A percentile compares a stretch with the other conserved stretches of the same genome.
phyloP scores from a whole-genome alignment of 2,797 vertebrate species.

The Pteropus rufus region DNA sequence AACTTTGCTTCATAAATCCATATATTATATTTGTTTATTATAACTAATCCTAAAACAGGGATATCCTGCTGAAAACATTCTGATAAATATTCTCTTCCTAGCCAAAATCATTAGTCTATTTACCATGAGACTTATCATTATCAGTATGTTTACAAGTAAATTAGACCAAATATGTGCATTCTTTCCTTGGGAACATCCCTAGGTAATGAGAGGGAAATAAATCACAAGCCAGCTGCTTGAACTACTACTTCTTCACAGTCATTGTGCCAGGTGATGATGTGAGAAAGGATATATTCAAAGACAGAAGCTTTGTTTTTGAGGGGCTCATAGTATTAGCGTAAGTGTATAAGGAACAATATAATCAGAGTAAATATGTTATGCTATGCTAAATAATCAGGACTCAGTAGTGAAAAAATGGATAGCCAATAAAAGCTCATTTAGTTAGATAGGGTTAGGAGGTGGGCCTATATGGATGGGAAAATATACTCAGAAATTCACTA shows the following conservation, averaged over 20 bases:
- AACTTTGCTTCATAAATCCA: conserved; percentile 17
- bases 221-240: not conserved
- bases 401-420: not conserved
- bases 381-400: not conserved
- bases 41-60: not conserved
- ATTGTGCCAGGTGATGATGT: not conserved
- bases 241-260: not conserved
- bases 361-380: not conserved
- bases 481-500: not conserved
- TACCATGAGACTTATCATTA: not conserved
- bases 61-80: not conserved
- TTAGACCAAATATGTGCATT: not conserved
- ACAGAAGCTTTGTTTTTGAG: not conserved
- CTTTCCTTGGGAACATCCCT: not conserved
- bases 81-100: not conserved
- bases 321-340: not conserved
- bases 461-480: not conserved
- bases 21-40: not conserved
- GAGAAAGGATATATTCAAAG: not conserved
- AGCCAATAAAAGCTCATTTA: not conserved
- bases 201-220: not conserved
- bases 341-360: not conserved
- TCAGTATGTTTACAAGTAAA: not conserved
- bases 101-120: not conserved
- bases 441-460: not conserved